Percentiles rank a stretch among this genome's conserved stretches.
phyloP scores from a whole-genome alignment of 2,888 invertebrate genomes.

The Caenorhabditis sinica region DNA sequence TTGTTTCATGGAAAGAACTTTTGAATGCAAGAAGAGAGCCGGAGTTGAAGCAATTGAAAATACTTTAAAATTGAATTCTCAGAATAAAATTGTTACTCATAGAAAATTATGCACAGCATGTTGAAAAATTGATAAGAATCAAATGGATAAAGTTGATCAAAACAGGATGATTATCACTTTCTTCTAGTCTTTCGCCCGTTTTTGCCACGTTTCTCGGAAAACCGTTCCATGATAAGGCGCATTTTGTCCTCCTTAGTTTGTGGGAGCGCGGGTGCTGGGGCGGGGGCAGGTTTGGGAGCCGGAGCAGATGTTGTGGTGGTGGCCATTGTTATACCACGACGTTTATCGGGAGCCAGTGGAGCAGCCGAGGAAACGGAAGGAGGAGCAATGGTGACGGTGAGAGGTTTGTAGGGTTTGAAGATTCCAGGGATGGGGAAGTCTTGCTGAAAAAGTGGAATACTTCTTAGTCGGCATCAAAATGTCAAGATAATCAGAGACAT shows the following conservation, averaged over 20 bases:
- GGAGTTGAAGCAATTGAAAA: too few species aligned
- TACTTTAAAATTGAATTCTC: too few species aligned
- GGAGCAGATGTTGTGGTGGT: background rate
- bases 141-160: background rate
- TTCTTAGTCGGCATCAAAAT: background rate
- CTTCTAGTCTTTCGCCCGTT: background rate
- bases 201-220: background rate
- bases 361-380: constrained; percentile 5
- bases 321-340: background rate
- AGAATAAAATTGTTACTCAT: too few species aligned
- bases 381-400: background rate
- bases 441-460: background rate
- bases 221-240: background rate
- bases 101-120: too few species aligned
- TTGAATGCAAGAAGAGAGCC: too few species aligned
- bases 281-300: background rate
- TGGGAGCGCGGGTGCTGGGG: background rate
- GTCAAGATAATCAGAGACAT: background rate
- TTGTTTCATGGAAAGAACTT: too few species aligned
- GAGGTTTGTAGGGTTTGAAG: background rate
- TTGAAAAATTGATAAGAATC: background rate
- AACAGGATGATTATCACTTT: background rate
- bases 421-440: constrained; percentile 1
- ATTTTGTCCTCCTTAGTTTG: background rate
- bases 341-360: constrained; percentile 2